These are phyloP conservation scores for Galago senegalensis DNA, from an alignment of 2,797 vertebrate genomes.

Conservation along the genomic window DNA sequence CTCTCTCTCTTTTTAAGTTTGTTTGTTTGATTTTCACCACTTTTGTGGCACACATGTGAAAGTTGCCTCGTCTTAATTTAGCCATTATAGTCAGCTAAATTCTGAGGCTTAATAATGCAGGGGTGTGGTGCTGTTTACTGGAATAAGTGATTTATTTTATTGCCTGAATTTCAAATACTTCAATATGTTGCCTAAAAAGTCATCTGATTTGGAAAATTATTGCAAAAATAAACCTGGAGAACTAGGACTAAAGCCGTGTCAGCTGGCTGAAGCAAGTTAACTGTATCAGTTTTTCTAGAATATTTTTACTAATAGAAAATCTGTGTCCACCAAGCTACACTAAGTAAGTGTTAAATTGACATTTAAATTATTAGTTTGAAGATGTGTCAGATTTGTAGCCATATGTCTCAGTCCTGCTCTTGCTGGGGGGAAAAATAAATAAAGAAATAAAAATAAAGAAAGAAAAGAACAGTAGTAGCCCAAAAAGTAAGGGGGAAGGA, in stretches of 20 bases:
- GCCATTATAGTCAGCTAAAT: slow-evolving; percentile 23
- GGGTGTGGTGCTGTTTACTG: slow-evolving; percentile 63
- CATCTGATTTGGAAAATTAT: slow-evolving; percentile 73
- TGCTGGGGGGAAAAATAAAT: background rate
- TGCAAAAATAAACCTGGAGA: slow-evolving; percentile 59
- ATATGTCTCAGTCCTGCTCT: background rate
- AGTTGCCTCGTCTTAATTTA: background rate
- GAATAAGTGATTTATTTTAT: slow-evolving; percentile 67
- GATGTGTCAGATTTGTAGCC: background rate
- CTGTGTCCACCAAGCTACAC: background rate
- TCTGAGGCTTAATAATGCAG: slow-evolving; percentile 58
- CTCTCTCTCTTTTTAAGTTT: background rate
- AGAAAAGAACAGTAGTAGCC: background rate
- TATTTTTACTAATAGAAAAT: slow-evolving; percentile 42
- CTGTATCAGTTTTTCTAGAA: background rate
- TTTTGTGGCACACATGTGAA: background rate
- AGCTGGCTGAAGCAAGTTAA: slow-evolving; percentile 9
- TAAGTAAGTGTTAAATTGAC: background rate
- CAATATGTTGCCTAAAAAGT: slow-evolving; percentile 64
- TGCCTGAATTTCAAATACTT: slow-evolving; percentile 62
- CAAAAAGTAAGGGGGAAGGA: slow-evolving; percentile 39
- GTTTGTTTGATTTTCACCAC: background rate
- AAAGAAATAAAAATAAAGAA: background rate
- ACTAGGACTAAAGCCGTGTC: background rate
- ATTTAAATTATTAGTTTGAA: slow-evolving; percentile 55